phyloP scores from a whole-genome alignment of 2,113 vertebrate genomes.

The Callaeas wilsoni region DNA sequence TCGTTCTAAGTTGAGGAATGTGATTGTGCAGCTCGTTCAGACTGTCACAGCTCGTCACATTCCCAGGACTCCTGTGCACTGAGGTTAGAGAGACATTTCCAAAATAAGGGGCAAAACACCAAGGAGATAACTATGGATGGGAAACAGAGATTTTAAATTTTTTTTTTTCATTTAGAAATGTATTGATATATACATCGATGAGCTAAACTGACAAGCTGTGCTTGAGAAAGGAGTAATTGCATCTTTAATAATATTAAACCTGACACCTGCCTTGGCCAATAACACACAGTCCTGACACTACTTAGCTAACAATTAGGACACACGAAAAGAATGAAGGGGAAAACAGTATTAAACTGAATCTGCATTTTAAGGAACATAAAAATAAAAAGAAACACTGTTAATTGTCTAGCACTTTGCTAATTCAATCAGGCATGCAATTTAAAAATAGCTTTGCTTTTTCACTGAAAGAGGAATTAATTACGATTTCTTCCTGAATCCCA shows the following conservation, averaged over 20 bases:
- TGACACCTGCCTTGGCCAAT: conserved; percentile 55
- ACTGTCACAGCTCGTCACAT: neutral
- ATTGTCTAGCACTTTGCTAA: conserved; percentile 34
- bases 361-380: conserved; percentile 32
- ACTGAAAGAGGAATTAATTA: conserved; percentile 42
- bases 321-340: neutral
- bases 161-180: neutral
- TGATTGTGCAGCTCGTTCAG: neutral
- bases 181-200: conserved; percentile 18
- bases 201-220: conserved; percentile 29
- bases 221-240: conserved; percentile 43
- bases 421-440: conserved; percentile 19
- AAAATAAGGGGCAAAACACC: neutral
- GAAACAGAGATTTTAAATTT: neutral
- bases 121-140: neutral
- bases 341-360: neutral
- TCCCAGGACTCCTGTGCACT: neutral
- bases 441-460: conserved; percentile 54
- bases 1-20: neutral
- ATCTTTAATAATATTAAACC: conserved; percentile 61
- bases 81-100: neutral
- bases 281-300: neutral
- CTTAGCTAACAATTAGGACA: conserved; percentile 40
- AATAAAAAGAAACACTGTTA: conserved; percentile 1
- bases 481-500: neutral